Percentiles rank a stretch among this genome's conserved stretches.
Conservation (phyloP, 2,797 vertebrate species). For the Chlorospingus semifuscus region DNA sequence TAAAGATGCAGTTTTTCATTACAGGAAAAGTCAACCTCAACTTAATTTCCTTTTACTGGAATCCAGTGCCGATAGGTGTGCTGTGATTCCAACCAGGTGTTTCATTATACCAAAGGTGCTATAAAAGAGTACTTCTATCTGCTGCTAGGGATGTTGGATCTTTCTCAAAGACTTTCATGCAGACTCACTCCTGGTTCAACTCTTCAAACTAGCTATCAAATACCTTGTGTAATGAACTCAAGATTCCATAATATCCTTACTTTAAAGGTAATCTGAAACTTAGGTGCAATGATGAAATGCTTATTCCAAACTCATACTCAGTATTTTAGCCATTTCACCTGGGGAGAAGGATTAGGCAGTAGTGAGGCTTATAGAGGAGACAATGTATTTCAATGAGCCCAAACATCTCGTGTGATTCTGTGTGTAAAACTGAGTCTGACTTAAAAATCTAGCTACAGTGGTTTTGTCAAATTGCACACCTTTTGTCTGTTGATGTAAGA, state of each 20-base stretch:
- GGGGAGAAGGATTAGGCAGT: background rate
- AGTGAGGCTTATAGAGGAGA: background rate
- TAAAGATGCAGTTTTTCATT: background rate
- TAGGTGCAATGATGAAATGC: background rate
- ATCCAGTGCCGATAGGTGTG: background rate
- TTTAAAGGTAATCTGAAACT: background rate
- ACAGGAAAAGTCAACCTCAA: background rate
- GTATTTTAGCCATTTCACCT: background rate
- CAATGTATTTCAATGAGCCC: background rate
- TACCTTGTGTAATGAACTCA: background rate
- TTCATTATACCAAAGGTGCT: background rate
- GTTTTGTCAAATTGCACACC: background rate
- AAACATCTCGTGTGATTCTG: background rate
- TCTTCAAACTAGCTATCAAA: background rate
- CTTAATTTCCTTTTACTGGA: background rate
- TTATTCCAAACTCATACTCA: background rate
- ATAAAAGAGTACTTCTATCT: background rate
- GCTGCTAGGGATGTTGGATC: background rate
- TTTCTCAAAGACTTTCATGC: background rate
- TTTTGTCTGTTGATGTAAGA: background rate
- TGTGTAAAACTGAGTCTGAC: background rate
- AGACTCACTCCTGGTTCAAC: background rate
- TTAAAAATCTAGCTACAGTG: background rate
- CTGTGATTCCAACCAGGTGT: background rate
- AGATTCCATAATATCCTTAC: background rate